Conservation (phyloP, 2,888 invertebrate genomes). For the Phytoseiulus persimilis region DNA sequence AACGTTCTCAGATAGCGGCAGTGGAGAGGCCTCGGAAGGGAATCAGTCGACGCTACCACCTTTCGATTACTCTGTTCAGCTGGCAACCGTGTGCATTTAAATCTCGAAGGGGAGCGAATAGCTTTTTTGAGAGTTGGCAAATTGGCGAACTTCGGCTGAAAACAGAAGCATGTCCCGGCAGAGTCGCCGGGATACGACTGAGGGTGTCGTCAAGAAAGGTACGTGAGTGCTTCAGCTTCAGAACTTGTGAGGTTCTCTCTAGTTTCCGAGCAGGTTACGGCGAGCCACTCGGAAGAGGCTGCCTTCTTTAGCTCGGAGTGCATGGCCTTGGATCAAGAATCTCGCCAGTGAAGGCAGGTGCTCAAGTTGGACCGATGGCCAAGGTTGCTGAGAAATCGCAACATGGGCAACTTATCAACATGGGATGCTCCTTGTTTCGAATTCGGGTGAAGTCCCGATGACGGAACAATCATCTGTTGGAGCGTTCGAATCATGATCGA, state of each 20-base stretch:
- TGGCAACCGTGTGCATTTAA: constrained; percentile 39
- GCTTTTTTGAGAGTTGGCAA: constrained; percentile 24
- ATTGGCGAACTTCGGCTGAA: neutral
- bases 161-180: constrained; percentile 14
- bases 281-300: neutral
- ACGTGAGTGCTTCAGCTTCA: neutral
- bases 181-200: neutral
- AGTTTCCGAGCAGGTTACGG: neutral
- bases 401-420: neutral
- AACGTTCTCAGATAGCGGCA: neutral
- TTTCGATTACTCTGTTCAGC: constrained; percentile 20
- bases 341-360: neutral
- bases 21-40: neutral
- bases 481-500: neutral
- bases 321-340: neutral
- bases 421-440: neutral
- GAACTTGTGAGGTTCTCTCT: neutral
- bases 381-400: neutral
- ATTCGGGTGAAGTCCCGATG: neutral
- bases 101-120: constrained; percentile 38
- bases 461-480: neutral
- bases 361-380: neutral
- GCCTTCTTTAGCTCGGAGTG: neutral
- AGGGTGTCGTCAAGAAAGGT: constrained; percentile 16
- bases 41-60: constrained; percentile 20